Conservation (phyloP, 2,113 vertebrate genomes). For the Chrysemys picta region DNA sequence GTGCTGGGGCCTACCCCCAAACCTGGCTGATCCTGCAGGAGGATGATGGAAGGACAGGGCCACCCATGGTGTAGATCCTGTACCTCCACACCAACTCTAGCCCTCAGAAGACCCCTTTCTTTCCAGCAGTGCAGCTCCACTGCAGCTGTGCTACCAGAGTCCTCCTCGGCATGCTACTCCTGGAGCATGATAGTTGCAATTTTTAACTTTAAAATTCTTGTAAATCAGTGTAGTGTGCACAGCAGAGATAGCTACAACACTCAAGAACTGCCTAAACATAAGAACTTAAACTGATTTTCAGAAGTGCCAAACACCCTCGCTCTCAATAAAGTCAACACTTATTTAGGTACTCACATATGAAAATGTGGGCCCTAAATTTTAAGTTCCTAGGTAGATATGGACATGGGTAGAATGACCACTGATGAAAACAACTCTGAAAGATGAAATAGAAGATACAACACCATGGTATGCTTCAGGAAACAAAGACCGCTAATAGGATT, state of each 20-base stretch:
- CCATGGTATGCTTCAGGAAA: background rate
- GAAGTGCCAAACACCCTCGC: background rate
- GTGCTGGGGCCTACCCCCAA: background rate
- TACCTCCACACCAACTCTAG: background rate
- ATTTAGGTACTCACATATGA: slow-evolving; percentile 6
- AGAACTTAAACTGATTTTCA: background rate
- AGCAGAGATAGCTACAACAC: background rate
- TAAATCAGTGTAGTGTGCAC: background rate
- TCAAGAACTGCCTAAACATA: background rate
- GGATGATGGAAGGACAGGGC: background rate
- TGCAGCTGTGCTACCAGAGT: no score
- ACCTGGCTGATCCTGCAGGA: background rate
- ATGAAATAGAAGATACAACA: background rate
- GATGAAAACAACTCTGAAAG: background rate
- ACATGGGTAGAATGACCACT: background rate
- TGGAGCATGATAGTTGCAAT: background rate
- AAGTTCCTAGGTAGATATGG: background rate
- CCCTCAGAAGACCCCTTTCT: background rate
- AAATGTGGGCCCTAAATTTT: background rate
- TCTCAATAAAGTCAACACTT: background rate
- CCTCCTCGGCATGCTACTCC: background rate
- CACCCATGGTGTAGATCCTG: background rate
- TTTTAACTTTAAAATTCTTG: background rate
- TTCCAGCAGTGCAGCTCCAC: background rate
- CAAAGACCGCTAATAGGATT: background rate